phyloP scores from a whole-genome alignment of 2,113 vertebrate genomes.

The Passer montanus region DNA sequence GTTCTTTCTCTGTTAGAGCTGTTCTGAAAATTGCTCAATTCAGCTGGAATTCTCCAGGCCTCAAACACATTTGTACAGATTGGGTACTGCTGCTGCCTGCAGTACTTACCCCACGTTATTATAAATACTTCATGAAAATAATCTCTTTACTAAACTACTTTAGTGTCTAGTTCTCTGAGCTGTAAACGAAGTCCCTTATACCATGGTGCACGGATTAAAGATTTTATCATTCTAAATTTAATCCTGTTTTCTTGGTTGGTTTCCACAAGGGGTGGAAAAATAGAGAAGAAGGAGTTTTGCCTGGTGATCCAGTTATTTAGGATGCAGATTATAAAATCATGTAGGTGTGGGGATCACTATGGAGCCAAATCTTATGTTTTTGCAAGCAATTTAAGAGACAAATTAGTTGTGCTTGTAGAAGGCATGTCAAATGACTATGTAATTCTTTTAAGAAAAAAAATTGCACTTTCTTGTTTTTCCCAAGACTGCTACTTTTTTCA shows the following conservation, averaged over 20 bases:
- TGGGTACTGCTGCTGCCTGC: constrained; percentile 28
- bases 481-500: neutral
- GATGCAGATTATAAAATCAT: neutral
- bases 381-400: neutral
- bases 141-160: constrained; percentile 50
- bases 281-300: constrained; percentile 47
- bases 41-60: neutral
- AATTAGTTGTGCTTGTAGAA: constrained; percentile 2
- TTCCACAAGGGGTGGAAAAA: constrained; percentile 19
- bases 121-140: constrained; percentile 56
- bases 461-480: neutral
- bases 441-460: neutral
- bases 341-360: constrained; percentile 1
- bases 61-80: neutral
- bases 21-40: neutral
- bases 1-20: neutral
- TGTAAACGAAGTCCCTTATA: constrained; percentile 1
- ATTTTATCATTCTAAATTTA: constrained; percentile 53
- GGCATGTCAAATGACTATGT: neutral
- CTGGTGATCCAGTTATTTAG: constrained; percentile 44
- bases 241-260: constrained; percentile 55
- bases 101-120: constrained; percentile 6
- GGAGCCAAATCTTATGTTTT: constrained; percentile 15
- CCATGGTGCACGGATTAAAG: constrained; percentile 49
- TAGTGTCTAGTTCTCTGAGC: constrained; percentile 6